Evolutionary conservation across 1,140 invertebrate species (phyloP), one percentile per base, ranked within the genome.

Genomic region (Antheraea pernyi): DNA sequence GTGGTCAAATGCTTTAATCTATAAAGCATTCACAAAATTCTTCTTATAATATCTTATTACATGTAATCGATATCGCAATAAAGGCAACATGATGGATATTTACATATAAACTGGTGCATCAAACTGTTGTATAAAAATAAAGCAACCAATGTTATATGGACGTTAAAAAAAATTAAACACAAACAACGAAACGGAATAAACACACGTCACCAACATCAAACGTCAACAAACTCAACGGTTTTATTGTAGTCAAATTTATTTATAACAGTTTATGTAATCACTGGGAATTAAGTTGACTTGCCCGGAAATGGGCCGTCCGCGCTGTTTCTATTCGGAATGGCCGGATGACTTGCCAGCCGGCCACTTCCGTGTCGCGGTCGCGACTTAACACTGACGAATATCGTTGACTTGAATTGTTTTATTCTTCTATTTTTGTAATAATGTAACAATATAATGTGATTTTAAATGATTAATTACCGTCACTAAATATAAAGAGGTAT

Each of bases 251-350:
- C 65, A 65, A 76, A 70, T 59, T 59, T 53, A 53, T 53, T 53
- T 53, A 9, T 53, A 58, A 11, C 69, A 73, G 74, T 68, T 64
- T 73, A 78, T 77, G 79, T 85, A 82, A 83, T 81, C 73, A 78
- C 67, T 42, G 68, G 67, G 76, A 77, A 81, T 83, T 84, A 79
- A 79, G 74, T 72, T 67, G 37, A 72, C 74, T 66, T 75, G 64
- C 65, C 63, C 76, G 79, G 80, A 81, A 78, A 75, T 73, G 72
- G 46, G 73, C 68, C 73, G 76, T 78, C 74, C 73, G 69, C 73
- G 69, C 71, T 62, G 72, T 69, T 73, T 73, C 59, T 73, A 73
- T 70, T 70, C 71, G 69, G 68, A 75, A 76, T 72, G 70, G 69
- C 71, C 76, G 77, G 80, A 80, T 75, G 74, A 75, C 78, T 82